Conservation (phyloP, 2,113 vertebrate genomes). For the Sinocyclocheilus anophthalmus region DNA sequence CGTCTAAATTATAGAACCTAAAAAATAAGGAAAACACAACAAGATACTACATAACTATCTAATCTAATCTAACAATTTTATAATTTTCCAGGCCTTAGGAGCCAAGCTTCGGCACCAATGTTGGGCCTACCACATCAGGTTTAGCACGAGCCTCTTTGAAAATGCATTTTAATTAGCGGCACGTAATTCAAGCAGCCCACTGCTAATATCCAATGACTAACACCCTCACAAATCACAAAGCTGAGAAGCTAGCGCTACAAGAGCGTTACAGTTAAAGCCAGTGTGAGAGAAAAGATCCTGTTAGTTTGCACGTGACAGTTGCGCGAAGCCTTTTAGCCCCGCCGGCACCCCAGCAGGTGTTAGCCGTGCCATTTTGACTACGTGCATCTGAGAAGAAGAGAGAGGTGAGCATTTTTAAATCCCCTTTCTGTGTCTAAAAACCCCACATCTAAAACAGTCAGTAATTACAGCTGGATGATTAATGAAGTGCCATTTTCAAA, state of each 20-base stretch:
- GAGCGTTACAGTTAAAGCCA: constrained; percentile 35
- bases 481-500: constrained; percentile 45
- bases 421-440: constrained; percentile 21
- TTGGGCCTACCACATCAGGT: neutral
- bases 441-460: constrained; percentile 42
- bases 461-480: constrained; percentile 42
- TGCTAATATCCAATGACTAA: constrained; percentile 14
- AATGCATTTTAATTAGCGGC: constrained; percentile 20
- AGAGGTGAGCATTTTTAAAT: constrained; percentile 30
- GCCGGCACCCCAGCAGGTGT: constrained; percentile 39
- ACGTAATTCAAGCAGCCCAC: constrained; percentile 1
- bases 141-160: neutral
- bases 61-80: neutral
- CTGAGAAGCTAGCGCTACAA: constrained; percentile 25
- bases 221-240: constrained; percentile 23
- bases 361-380: constrained; percentile 17
- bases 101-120: neutral
- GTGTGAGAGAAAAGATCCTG: constrained; percentile 35
- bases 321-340: constrained; percentile 4
- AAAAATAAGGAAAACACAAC: neutral
- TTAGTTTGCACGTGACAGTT: constrained; percentile 41
- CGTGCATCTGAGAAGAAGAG: constrained; percentile 12
- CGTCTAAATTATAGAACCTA: neutral
- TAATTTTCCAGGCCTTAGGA: neutral
- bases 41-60: neutral